phyloP scores from a whole-genome alignment of 2,888 invertebrate species.

The Callinectes sapidus region DNA sequence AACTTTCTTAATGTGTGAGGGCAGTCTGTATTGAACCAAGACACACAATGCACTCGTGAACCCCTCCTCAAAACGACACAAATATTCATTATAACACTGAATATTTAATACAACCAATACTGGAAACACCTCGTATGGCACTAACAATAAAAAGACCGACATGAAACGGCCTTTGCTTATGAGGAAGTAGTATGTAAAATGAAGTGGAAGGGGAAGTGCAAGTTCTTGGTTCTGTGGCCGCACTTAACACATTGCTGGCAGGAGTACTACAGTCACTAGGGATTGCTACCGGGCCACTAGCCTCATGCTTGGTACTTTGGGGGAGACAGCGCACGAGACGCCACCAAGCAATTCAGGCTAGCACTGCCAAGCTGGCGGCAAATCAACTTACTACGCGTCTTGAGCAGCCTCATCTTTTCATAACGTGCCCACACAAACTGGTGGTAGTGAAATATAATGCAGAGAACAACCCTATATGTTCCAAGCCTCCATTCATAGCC shows the following conservation, averaged over 20 bases:
- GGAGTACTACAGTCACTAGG: conserved; percentile 39
- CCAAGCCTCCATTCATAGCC: not conserved
- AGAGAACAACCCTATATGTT: conserved; percentile 29
- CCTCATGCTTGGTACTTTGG: conserved; percentile 66
- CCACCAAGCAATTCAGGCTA: conserved; percentile 66
- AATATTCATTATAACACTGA: not conserved
- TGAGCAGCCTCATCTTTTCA: conserved; percentile 57
- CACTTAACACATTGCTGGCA: not conserved
- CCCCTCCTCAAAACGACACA: not conserved
- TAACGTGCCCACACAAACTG: not conserved
- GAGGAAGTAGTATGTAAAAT: not conserved
- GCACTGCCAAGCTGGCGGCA: conserved; percentile 30
- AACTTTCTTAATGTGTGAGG: conserved; percentile 30
- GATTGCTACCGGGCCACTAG: conserved; percentile 45
- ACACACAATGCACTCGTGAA: conserved; percentile 32
- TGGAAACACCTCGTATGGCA: not conserved
- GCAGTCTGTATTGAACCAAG: conserved; percentile 40
- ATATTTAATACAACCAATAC: not conserved
- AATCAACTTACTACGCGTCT: not conserved
- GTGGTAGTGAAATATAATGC: not conserved
- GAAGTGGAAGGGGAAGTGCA: not conserved
- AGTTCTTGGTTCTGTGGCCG: not conserved
- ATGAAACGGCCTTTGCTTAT: not conserved
- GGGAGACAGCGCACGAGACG: conserved; percentile 64
- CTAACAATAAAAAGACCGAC: not conserved